Conservation (phyloP, 1,140 invertebrate species). For the Eciton burchellii region DNA sequence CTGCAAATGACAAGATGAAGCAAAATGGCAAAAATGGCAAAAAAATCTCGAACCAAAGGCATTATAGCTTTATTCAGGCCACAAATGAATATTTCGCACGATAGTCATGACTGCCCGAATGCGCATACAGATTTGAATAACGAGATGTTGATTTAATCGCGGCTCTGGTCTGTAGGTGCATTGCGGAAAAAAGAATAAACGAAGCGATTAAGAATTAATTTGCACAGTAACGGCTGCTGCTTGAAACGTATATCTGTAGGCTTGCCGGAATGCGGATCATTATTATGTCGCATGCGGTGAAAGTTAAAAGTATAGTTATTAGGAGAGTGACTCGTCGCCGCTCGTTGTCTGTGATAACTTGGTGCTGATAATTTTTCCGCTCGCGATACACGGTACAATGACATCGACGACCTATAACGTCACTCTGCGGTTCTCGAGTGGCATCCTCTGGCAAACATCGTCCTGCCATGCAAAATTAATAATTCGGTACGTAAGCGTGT, state of each 20-base stretch:
- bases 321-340: not conserved
- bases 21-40: not conserved
- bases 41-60: not conserved
- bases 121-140: conserved; percentile 31
- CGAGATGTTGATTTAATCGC: conserved; percentile 40
- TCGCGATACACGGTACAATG: conserved; percentile 5
- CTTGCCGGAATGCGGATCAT: not conserved
- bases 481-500: conserved; percentile 32
- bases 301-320: not conserved
- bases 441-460: conserved; percentile 3
- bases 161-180: not conserved
- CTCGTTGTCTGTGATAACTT: not conserved
- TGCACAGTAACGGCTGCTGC: conserved; percentile 14
- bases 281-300: not conserved
- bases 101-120: not conserved
- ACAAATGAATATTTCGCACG: not conserved
- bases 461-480: not conserved
- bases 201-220: conserved; percentile 24
- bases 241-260: conserved; percentile 43
- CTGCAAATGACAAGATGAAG: no score
- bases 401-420: not conserved
- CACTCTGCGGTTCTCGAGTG: conserved; percentile 15
- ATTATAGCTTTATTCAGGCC: not conserved
- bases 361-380: not conserved
- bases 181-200: conserved; percentile 32